A percentile compares a stretch with the other conserved stretches of the same genome.
Conservation (phyloP, 1,140 invertebrate species). For the Pseudomyrmex gracilis region DNA sequence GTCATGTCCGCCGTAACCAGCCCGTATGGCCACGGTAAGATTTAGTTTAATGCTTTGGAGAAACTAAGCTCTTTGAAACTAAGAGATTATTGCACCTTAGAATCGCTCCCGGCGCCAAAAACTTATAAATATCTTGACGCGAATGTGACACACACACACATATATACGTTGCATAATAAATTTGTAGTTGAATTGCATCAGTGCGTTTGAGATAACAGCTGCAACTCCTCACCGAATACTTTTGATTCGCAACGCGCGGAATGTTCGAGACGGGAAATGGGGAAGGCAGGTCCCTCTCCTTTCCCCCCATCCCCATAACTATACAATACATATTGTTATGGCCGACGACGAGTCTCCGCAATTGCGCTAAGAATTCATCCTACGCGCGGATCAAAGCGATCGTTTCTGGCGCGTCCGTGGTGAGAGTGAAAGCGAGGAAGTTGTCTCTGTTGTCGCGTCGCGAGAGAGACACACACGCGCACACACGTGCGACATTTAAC, state of each 20-base stretch:
- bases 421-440: conserved; percentile 14
- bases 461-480: background rate
- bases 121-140: background rate
- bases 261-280: background rate
- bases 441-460: background rate
- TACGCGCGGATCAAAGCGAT: conserved; percentile 17
- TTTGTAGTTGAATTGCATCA: background rate
- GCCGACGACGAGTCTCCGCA: conserved; percentile 8
- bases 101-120: background rate
- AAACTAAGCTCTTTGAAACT: conserved; percentile 11
- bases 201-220: background rate
- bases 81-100: background rate
- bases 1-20: conserved; percentile 85
- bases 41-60: background rate
- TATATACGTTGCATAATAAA: background rate
- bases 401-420: background rate
- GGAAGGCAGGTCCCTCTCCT: no score
- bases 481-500: conserved; percentile 9
- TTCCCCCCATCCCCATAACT: background rate
- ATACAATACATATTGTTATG: background rate
- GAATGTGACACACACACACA: background rate
- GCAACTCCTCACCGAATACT: background rate
- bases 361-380: conserved; percentile 34
- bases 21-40: conserved; percentile 85
- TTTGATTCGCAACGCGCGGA: background rate